Percentiles rank a stretch among this genome's conserved stretches.
phyloP scores from a whole-genome alignment of 2,888 invertebrate genomes.

The Lymantria dispar region DNA sequence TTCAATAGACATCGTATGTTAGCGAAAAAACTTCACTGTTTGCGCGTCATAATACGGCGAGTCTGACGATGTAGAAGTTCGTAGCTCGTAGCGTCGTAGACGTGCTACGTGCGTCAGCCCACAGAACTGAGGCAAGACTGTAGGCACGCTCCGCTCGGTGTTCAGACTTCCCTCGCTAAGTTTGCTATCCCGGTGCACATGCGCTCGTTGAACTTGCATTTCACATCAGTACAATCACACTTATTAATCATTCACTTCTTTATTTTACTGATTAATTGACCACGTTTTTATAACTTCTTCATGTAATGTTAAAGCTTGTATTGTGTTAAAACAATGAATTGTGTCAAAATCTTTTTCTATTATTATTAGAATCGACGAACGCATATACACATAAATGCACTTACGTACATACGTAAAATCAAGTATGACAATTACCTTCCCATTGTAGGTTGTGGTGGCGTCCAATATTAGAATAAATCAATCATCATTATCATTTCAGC shows the following conservation, averaged over 20 bases:
- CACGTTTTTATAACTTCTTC: too few relatives aligned
- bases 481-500: too few relatives aligned
- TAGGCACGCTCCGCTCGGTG: constrained; percentile 28
- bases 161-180: constrained; percentile 37
- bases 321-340: too few relatives aligned
- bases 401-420: too few relatives aligned
- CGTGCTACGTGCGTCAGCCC: constrained; percentile 56
- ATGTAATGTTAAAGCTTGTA: too few relatives aligned
- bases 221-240: constrained; percentile 34
- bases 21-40: constrained; percentile 51
- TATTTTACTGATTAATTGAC: not conserved
- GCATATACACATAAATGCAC: too few relatives aligned
- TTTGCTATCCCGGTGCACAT: constrained; percentile 61
- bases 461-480: too few relatives aligned
- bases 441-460: too few relatives aligned
- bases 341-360: too few relatives aligned
- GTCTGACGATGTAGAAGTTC: constrained; percentile 43
- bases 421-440: too few relatives aligned
- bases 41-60: constrained; percentile 47
- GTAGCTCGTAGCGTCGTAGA: constrained; percentile 58
- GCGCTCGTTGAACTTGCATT: constrained; percentile 51
- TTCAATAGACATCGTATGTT: constrained; percentile 72
- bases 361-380: too few relatives aligned
- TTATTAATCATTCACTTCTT: not conserved
- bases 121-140: constrained; percentile 59